A percentile compares a stretch with the other conserved stretches of the same genome.
phyloP scores from a whole-genome alignment of 2,888 invertebrate species.

The Ochropleura leucogaster region DNA sequence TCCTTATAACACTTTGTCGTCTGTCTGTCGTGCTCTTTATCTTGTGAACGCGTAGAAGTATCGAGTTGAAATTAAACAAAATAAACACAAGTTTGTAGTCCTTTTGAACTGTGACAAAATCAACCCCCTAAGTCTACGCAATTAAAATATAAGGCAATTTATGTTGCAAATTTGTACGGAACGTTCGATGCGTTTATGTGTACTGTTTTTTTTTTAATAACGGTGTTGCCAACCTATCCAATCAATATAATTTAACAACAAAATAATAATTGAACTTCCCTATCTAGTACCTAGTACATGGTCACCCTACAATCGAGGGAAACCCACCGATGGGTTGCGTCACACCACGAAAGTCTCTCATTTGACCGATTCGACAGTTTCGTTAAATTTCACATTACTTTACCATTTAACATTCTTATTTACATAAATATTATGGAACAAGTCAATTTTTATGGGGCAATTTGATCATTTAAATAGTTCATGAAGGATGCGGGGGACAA shows the following conservation, averaged over 20 bases:
- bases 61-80: too few species aligned
- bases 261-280: neutral
- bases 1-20: too few species aligned
- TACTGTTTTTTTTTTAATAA: too few species aligned
- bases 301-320: conserved; percentile 47
- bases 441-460: neutral
- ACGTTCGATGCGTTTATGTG: too few species aligned
- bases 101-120: too few species aligned
- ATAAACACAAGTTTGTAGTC: too few species aligned
- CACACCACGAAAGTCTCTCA: conserved; percentile 59
- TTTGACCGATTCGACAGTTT: conserved; percentile 53
- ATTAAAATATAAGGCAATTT: too few species aligned
- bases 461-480: neutral
- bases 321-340: conserved; percentile 44
- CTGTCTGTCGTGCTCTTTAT: too few species aligned
- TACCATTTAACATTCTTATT: conserved; percentile 61
- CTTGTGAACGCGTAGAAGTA: too few species aligned
- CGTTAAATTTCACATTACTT: conserved; percentile 53
- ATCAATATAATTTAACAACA: neutral
- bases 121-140: too few species aligned
- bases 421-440: neutral
- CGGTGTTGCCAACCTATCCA: neutral
- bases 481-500: neutral
- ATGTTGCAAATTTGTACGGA: too few species aligned
- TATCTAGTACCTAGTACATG: neutral